These are phyloP conservation scores for Laticauda laticaudata DNA, from an alignment of 2,113 vertebrate species.

Conservation along the genomic window DNA sequence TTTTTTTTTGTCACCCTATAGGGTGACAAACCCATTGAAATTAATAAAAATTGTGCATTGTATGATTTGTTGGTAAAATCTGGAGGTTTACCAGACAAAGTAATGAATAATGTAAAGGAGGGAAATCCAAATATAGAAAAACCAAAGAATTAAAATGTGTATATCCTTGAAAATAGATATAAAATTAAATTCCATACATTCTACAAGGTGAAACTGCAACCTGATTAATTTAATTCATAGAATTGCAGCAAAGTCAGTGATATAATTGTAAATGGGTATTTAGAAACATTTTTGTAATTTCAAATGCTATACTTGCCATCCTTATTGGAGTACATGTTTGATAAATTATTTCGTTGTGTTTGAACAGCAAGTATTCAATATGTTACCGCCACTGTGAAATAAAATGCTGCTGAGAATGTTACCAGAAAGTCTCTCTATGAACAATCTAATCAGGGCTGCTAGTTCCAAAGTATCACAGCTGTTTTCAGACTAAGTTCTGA, in stretches of 20 bases:
- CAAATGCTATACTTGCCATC: neutral
- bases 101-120: conserved; percentile 7
- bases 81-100: neutral
- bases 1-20: neutral
- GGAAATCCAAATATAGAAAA: neutral
- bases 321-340: neutral
- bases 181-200: neutral
- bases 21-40: neutral
- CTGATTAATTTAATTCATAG: neutral
- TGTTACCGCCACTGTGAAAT: neutral
- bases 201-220: neutral
- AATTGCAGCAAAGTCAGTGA: neutral
- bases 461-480: neutral
- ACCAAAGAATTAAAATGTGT: conserved; percentile 2
- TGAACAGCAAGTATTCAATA: neutral
- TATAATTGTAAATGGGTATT: neutral
- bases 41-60: neutral
- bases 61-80: neutral
- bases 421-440: neutral
- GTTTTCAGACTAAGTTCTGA: neutral
- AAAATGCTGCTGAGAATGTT: neutral
- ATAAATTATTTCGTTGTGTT: neutral
- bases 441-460: neutral
- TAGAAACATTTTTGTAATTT: neutral
- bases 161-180: neutral